Conservation (phyloP, 2,797 vertebrate species). For the Argyrosomus regius region DNA sequence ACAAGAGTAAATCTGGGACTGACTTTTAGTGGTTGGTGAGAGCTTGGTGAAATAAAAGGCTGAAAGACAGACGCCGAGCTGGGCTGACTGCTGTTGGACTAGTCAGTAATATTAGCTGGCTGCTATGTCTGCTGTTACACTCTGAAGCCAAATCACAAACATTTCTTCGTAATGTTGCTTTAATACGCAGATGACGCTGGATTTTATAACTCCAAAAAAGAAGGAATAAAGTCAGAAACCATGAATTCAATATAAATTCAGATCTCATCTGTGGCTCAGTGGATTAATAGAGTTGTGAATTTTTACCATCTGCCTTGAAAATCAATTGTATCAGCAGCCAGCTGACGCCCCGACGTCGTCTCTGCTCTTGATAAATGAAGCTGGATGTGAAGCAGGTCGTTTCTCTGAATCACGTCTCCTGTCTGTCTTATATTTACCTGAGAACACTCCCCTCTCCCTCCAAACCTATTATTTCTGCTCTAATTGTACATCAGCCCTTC, state of each 20-base stretch:
- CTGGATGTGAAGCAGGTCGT: conserved; percentile 12
- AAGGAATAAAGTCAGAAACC: neutral
- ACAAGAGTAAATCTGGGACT: too few species aligned
- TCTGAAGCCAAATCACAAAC: too few species aligned
- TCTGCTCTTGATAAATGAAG: neutral
- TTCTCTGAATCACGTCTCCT: conserved; percentile 21
- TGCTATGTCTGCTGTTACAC: too few species aligned
- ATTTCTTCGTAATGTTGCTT: too few species aligned
- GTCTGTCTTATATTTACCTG: neutral
- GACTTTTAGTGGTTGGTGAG: too few species aligned
- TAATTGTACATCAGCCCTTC: conserved; percentile 9
- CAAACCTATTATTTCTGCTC: conserved; percentile 38
- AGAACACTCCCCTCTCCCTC: neutral
- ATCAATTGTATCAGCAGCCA: neutral
- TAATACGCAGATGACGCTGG: neutral
- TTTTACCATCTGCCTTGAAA: conserved; percentile 10
- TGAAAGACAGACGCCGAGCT: too few species aligned
- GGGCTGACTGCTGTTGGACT: too few species aligned
- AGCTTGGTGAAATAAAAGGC: too few species aligned
- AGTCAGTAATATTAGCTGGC: too few species aligned
- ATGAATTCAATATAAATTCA: neutral
- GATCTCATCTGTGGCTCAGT: neutral
- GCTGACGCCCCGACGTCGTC: neutral
- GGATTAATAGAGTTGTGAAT: neutral
- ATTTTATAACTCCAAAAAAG: neutral